Base-by-base conservation (phyloP, 2,797 vertebrate species). In the Acanthiza pusilla region DNA sequence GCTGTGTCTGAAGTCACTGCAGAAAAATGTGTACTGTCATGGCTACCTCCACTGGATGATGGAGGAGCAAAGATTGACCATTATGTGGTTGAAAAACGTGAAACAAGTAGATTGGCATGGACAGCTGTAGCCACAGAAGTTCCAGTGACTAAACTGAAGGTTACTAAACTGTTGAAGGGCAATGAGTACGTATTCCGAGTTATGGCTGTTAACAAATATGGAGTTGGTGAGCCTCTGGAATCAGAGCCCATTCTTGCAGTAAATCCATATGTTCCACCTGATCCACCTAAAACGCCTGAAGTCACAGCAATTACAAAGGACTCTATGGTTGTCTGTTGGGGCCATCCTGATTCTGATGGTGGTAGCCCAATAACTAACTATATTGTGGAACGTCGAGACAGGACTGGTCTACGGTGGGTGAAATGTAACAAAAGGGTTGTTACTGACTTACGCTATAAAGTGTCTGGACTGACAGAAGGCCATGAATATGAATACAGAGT, bases 101-200 rank as follows among this genome's bases (percentile, higher is more conserved):
- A 99, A 97, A 99, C 99, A 78, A 99, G 99, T 97, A 98, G 99
- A 97, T 96, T 99, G 96, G 99, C 98, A 34, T 99, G 99, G 99
- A 99, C 99, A 92, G 98, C 98, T 86, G 99, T 99, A 79, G 98
- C 98, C 86, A 97, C 99, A 80, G 98, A 99, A 93, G 97, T 99
- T 85, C 98, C 98, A 74, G 96, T 98, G 88, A 99, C 98, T 93
- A 98, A 99, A 94, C 91, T 98, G 72, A 99, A 99, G 92, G 99
- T 99, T 74, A 98, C 98, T 79, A 99, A 99, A 96, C 97, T 99
- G 76, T 98, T 99, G 74, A 99, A 99, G 98, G 99, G 99, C 98
- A 99, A 99, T 96, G 99, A 99, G 97, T 99, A 99, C 9, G 98
- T 99, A 67, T 99, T 99, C 97, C 98, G 99, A 97, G 99, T 99